phyloP scores from a whole-genome alignment of 2,113 vertebrate species.

The Eidolon helvum region DNA sequence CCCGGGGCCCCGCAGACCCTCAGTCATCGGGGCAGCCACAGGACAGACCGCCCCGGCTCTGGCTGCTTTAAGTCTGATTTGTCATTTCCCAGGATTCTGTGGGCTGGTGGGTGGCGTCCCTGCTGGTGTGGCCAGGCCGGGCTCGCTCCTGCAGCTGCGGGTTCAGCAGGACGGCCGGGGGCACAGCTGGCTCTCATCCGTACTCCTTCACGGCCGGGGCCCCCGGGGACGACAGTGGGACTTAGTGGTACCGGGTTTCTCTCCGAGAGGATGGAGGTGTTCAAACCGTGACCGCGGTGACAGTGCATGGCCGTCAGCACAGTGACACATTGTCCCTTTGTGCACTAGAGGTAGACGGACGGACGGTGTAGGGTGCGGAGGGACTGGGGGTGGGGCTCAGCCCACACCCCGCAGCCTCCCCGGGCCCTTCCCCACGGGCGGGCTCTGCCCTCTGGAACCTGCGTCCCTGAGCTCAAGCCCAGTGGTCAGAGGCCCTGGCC shows the following conservation, averaged over 20 bases:
- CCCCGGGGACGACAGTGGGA: neutral
- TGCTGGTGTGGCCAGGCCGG: neutral
- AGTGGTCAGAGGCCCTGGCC: too few relatives aligned
- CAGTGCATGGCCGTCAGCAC: too few relatives aligned
- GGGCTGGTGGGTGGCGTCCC: neutral
- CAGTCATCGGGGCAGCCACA: fast-evolving
- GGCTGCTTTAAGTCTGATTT: fast-evolving
- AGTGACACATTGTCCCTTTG: too few relatives aligned
- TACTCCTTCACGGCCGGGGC: neutral
- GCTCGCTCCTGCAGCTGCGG: neutral
- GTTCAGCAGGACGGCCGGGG: neutral
- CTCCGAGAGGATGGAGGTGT: neutral
- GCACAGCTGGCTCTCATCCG: neutral
- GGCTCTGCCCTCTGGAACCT: neutral
- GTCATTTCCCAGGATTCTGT: neutral
- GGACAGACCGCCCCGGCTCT: fast-evolving
- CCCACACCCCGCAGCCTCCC: neutral
- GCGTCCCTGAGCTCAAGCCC: too few relatives aligned
- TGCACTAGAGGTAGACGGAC: too few relatives aligned
- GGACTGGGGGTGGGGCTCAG: neutral
- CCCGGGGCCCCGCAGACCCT: neutral
- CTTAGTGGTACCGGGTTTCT: neutral
- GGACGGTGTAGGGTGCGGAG: neutral
- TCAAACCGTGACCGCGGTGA: neutral
- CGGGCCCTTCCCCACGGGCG: too few relatives aligned